Evolutionary conservation across 2,797 vertebrate species (phyloP).

Genomic region (Sparus aurata): DNA sequence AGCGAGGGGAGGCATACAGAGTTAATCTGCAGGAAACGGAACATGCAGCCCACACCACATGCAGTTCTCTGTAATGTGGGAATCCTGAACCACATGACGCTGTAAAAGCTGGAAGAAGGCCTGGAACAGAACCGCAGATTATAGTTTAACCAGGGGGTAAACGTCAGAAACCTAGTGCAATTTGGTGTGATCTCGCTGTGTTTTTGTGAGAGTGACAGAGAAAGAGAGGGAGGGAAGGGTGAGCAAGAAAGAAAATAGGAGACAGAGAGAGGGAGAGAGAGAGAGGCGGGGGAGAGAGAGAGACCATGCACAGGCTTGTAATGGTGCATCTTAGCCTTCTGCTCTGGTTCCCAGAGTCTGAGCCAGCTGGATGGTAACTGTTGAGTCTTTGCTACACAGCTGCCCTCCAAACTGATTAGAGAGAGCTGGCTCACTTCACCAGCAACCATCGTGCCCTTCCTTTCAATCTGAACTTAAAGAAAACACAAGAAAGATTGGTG

Average conservation of each 20-base stretch:
- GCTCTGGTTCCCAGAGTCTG: conserved; percentile 83
- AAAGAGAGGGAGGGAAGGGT: conserved; percentile 26
- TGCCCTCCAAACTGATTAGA: conserved; percentile 85
- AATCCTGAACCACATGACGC: conserved; percentile 80
- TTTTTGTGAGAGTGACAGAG: conserved; percentile 52
- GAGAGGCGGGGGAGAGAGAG: conserved; percentile 36
- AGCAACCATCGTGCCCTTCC: conserved; percentile 71
- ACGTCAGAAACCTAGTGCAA: conserved; percentile 49
- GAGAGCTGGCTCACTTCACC: conserved; percentile 73
- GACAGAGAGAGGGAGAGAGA: conserved; percentile 48
- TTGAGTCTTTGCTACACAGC: conserved; percentile 81
- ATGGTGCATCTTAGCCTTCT: conserved; percentile 74
- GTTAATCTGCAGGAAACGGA: conserved; percentile 86
- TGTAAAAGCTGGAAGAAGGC: conserved; percentile 74
- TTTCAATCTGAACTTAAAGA: conserved; percentile 57
- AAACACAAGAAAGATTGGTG: conserved; percentile 51
- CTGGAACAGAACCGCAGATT: conserved; percentile 77
- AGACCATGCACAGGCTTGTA: conserved; percentile 53
- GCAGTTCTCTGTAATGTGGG: conserved; percentile 84
- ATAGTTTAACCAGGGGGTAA: conserved; percentile 75
- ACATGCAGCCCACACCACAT: conserved; percentile 82
- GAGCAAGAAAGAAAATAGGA: conserved; percentile 7
- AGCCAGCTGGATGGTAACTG: conserved; percentile 83
- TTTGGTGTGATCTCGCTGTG: conserved; percentile 56
- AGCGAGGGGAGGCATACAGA: conserved; percentile 67